Conservation (phyloP, 64 coral and sea anemone genomes). For the Platygyra sinensis region DNA sequence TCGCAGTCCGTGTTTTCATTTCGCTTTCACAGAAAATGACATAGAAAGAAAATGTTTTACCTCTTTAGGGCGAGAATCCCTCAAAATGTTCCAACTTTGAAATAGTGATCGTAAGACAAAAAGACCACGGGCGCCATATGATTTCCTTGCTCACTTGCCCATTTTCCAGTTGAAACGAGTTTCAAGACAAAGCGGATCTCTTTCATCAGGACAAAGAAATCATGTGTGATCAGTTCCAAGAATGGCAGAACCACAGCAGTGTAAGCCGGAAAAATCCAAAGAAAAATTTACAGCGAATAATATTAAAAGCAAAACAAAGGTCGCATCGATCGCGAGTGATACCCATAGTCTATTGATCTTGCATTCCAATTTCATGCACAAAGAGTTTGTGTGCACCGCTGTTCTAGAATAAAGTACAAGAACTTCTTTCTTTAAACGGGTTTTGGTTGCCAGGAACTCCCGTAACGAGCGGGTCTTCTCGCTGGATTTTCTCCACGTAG, state of each 20-base stretch:
- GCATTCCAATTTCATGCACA: constrained; percentile 11
- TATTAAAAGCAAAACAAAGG: neutral
- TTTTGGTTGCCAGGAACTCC: constrained; percentile 38
- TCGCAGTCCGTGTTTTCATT: neutral
- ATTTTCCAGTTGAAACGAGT: constrained; percentile 3
- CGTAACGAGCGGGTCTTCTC: constrained; percentile 35
- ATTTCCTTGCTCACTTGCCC: neutral
- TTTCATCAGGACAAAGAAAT: neutral
- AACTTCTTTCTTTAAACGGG: constrained; percentile 33
- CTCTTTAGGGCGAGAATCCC: neutral
- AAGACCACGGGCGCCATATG: neutral
- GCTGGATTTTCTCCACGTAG: constrained; percentile 39
- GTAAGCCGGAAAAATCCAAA: neutral
- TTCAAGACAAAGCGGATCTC: neutral
- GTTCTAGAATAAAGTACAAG: constrained; percentile 43
- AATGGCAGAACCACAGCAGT: neutral
- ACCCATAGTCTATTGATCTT: constrained; percentile 1
- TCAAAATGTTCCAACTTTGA: neutral
- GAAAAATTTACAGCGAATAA: neutral
- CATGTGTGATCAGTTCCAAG: constrained; percentile 2
- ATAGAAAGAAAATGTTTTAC: neutral
- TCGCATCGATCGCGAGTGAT: neutral
- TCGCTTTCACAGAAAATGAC: neutral
- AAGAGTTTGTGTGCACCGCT: neutral
- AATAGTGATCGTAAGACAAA: neutral